These are phyloP conservation scores for Desmodus rotundus DNA, from an alignment of 2,113 vertebrate species.

Conservation along the genomic window DNA sequence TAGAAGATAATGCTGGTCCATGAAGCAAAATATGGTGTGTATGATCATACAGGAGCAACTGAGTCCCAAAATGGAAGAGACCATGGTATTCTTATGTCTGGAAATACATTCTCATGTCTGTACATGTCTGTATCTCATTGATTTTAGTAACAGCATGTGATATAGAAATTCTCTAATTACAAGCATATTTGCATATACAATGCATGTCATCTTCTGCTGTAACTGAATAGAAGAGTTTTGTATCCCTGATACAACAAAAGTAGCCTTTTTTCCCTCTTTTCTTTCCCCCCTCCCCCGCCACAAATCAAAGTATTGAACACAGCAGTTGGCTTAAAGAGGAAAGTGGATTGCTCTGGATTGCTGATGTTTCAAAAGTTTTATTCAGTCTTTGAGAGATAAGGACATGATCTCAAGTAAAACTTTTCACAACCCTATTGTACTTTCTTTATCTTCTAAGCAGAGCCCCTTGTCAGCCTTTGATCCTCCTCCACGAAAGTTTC, in stretches of 20 bases:
- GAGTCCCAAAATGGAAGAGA: not conserved
- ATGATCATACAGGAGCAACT: no score
- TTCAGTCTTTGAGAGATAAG: slow-evolving; percentile 62
- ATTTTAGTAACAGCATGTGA: not conserved
- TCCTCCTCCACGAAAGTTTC: not conserved
- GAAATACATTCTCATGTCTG: not conserved
- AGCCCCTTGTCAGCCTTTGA: slow-evolving; percentile 60
- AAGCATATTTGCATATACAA: not conserved
- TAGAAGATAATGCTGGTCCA: not conserved
- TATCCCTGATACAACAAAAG: not conserved
- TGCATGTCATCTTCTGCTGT: not conserved
- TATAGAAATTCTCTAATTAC: not conserved
- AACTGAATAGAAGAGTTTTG: not conserved
- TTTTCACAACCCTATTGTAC: slow-evolving; percentile 59
- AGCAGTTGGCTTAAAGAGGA: slow-evolving; percentile 36
- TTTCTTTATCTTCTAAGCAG: slow-evolving; percentile 55
- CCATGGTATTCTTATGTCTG: not conserved
- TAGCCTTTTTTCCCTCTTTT: not conserved
- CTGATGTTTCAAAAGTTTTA: slow-evolving; percentile 68
- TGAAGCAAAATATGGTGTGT: not conserved
- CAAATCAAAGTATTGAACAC: slow-evolving; percentile 27
- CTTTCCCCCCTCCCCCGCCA: not conserved
- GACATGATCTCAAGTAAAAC: slow-evolving; percentile 70
- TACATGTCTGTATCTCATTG: no score
- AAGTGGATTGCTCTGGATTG: slow-evolving; percentile 39